phyloP scores from a whole-genome alignment of 2,888 invertebrate species.

The Chesias legatella region DNA sequence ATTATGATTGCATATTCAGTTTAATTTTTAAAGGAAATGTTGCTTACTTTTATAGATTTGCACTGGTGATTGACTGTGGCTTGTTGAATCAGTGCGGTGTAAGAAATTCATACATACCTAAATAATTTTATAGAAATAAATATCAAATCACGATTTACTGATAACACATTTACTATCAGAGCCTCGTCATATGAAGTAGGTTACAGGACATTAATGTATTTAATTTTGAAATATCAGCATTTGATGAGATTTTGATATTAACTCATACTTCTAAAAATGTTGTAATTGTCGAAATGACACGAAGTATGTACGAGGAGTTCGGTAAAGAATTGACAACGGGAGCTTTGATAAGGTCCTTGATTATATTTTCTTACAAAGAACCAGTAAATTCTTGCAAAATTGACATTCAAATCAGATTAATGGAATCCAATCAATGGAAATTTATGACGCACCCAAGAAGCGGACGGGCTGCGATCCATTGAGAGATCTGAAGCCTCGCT shows the following conservation, averaged over 20 bases:
- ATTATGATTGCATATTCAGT: slow-evolving; percentile 30
- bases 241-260: too few relatives aligned
- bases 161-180: too few relatives aligned
- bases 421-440: slow-evolving; percentile 76
- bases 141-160: too few relatives aligned
- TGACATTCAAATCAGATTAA: slow-evolving; percentile 80
- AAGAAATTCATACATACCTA: slow-evolving; percentile 5
- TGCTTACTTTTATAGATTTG: slow-evolving; percentile 21
- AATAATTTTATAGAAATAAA: too few relatives aligned
- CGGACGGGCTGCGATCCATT: slow-evolving; percentile 59
- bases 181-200: too few relatives aligned
- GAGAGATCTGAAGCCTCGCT: slow-evolving; percentile 65
- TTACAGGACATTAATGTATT: too few relatives aligned
- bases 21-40: slow-evolving; percentile 32
- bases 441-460: slow-evolving; percentile 77
- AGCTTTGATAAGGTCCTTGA: slow-evolving; percentile 41
- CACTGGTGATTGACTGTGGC: slow-evolving; percentile 6
- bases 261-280: too few relatives aligned
- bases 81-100: not conserved
- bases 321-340: too few relatives aligned
- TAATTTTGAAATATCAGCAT: too few relatives aligned
- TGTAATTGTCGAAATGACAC: too few relatives aligned
- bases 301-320: too few relatives aligned
- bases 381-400: slow-evolving; percentile 72
- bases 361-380: slow-evolving; percentile 71